Conservation (phyloP, 2,113 vertebrate genomes). For the Gobiocypris rarus region DNA sequence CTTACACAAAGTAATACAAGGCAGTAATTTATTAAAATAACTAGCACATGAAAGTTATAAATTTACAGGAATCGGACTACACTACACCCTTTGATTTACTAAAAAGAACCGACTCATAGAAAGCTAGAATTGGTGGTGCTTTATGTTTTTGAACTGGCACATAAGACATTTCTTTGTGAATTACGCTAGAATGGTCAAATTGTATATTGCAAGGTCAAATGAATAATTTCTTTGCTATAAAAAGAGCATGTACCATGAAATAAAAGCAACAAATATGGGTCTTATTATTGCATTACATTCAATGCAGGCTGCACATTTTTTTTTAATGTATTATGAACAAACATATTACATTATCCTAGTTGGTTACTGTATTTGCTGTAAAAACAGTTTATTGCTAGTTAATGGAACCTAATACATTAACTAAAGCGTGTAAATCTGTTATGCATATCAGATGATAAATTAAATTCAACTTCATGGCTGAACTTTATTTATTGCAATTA, state of each 20-base stretch:
- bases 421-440: too few species aligned
- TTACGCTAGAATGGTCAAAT: not conserved
- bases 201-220: not conserved
- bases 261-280: not conserved
- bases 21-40: not conserved
- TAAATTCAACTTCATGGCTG: not conserved
- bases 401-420: not conserved
- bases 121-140: not conserved
- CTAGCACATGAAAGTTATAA: too few species aligned
- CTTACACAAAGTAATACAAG: not conserved
- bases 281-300: not conserved
- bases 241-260: not conserved
- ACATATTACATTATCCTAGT: too few species aligned
- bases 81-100: not conserved
- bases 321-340: too few species aligned
- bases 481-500: slow-evolving; percentile 40
- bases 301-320: not conserved
- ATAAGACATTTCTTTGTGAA: not conserved
- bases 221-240: not conserved
- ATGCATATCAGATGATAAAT: too few species aligned
- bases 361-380: too few species aligned
- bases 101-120: too few species aligned
- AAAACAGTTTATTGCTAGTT: too few species aligned
- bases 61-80: not conserved
- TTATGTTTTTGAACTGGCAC: not conserved